Evolutionary conservation across 2,888 invertebrate genomes (phyloP).

Genomic region (Dromius quadrimaculatus): DNA sequence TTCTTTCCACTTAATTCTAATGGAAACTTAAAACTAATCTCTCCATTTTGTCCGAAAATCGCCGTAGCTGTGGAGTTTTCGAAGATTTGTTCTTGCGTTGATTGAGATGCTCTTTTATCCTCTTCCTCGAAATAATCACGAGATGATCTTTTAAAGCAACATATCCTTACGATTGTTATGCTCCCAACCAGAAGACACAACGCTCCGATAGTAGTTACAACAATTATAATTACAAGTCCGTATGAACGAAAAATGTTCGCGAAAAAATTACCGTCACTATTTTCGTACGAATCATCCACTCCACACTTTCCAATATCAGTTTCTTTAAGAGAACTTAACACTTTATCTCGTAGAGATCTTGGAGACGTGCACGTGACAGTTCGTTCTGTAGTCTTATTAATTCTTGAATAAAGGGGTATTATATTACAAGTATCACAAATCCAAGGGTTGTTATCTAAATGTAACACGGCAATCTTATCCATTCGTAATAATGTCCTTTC

Average conservation of each 20-base stretch:
- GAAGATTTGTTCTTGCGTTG: constrained; percentile 62
- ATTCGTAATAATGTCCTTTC: constrained; percentile 71
- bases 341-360: constrained; percentile 68
- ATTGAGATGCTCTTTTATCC: constrained; percentile 59
- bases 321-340: constrained; percentile 63
- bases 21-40: constrained; percentile 73
- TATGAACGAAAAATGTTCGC: constrained; percentile 65
- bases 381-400: constrained; percentile 70
- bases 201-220: constrained; percentile 66
- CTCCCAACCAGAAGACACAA: constrained; percentile 67
- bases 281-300: constrained; percentile 57
- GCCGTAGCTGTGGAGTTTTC: constrained; percentile 64
- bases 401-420: constrained; percentile 70
- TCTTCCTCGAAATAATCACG: constrained; percentile 81
- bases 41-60: constrained; percentile 65
- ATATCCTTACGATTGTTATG: constrained; percentile 66
- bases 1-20: constrained; percentile 63
- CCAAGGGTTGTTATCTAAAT: constrained; percentile 76
- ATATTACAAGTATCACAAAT: constrained; percentile 76
- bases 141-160: constrained; percentile 77
- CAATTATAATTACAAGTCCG: constrained; percentile 66
- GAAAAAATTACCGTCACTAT: constrained; percentile 53
- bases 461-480: constrained; percentile 70
- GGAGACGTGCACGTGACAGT: constrained; percentile 74
- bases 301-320: constrained; percentile 67